A percentile compares a stretch with the other conserved stretches of the same genome.
Evolutionary conservation across 2,113 vertebrate species (phyloP).

Genomic region (Eleginops maclovinus): DNA sequence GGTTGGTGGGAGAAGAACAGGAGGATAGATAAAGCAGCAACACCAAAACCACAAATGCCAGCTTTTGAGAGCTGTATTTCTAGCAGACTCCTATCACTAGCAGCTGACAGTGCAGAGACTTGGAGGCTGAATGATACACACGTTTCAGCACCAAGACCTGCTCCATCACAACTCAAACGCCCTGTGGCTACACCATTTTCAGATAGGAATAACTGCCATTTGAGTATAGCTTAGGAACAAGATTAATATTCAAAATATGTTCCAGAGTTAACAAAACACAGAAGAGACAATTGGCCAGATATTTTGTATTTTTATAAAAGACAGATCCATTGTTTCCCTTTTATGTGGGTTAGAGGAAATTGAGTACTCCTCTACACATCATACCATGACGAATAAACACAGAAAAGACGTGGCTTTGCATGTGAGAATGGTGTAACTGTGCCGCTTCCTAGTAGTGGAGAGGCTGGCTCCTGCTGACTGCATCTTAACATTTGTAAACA

Average conservation of each 20-base stretch:
- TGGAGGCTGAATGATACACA: conserved; percentile 18
- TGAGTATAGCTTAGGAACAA: background rate
- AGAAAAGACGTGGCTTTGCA: background rate
- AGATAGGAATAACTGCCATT: background rate
- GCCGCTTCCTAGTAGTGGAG: conserved; percentile 27
- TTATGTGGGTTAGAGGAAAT: no score
- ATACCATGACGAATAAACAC: conserved; percentile 11
- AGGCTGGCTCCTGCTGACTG: conserved; percentile 59
- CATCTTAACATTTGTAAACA: conserved; percentile 82
- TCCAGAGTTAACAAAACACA: background rate
- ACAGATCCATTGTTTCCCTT: background rate
- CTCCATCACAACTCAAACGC: conserved; percentile 19
- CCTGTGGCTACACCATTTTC: conserved; percentile 29
- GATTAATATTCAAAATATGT: background rate
- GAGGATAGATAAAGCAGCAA: conserved; percentile 3
- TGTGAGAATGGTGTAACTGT: background rate
- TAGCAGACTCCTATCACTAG: conserved; percentile 55
- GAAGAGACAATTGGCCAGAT: background rate
- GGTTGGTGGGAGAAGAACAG: background rate
- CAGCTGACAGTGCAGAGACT: conserved; percentile 61
- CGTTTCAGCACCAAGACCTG: conserved; percentile 29
- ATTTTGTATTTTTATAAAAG: background rate
- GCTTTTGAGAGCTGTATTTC: conserved; percentile 54
- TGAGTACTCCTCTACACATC: background rate
- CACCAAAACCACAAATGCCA: conserved; percentile 63